These are phyloP conservation scores for Crotalus helleri DNA, from an alignment of 2,113 vertebrate species.

Conservation along the genomic window DNA sequence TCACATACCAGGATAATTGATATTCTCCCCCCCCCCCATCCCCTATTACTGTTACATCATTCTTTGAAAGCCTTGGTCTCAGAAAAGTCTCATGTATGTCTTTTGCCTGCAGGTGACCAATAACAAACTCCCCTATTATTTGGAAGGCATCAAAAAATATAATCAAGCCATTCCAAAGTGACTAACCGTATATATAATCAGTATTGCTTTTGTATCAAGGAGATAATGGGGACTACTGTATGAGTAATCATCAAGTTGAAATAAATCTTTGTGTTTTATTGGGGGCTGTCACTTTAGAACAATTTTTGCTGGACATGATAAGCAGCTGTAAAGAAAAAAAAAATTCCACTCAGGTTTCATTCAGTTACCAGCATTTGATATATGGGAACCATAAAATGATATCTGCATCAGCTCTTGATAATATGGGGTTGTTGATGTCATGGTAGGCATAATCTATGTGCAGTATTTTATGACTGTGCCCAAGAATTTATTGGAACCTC, in stretches of 20 bases:
- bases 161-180: background rate
- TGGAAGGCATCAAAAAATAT: background rate
- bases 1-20: background rate
- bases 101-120: background rate
- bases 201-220: background rate
- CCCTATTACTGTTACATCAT: background rate
- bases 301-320: background rate
- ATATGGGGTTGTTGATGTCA: background rate
- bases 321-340: background rate
- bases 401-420: background rate
- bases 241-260: background rate
- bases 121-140: background rate
- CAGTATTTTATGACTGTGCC: background rate
- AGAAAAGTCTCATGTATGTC: background rate
- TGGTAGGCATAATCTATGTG: background rate
- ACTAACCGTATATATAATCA: background rate
- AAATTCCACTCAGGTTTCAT: background rate
- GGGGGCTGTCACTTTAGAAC: background rate
- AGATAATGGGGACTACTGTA: background rate
- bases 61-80: background rate
- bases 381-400: background rate
- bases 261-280: background rate
- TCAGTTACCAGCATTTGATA: background rate
- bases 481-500: background rate
- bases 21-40: background rate